Evolutionary conservation across 1,140 invertebrate genomes (phyloP), one percentile per base, ranked within the genome.

Genomic region (Drosophila kurseongensis): DNA sequence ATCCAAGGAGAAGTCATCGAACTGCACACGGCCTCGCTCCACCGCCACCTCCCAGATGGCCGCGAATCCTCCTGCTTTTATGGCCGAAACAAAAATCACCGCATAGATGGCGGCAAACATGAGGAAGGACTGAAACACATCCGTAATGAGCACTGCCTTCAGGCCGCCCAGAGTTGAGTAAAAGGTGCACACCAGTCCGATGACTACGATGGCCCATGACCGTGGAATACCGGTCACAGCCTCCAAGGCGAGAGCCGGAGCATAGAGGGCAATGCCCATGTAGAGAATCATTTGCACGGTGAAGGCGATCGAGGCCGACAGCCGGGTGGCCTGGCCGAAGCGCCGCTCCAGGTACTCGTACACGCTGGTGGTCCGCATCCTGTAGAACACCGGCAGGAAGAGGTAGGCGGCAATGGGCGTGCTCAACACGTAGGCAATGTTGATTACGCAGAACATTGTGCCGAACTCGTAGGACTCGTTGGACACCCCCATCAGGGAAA

Each of bases 201-300:
- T 95, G 1, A 95, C 94, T 55, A 98, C 90, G 66, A 99, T 97
- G 13, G 97, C 96, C 40, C 94, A 91, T 47, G 94, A 93, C 92
- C 95, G 94, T 8, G 95, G 95, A 27, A 97, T 92, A 9, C 96
- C 96, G 10, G 96, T 97, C 29, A 98, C 96, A 16, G 97, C 96
- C 93, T 97, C 97, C 18, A 99, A 91, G 0, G 98, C 97, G 63
- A 98, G 94, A 13, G 97, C 96, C 1, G 98, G 98, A 0, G 97
- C 97, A 93, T 98, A 98, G 0, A 99, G 93, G 0, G 98, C 98
- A 78, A 99, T 96, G 2, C 97, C 97, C 94, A 98, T 98, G 85
- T 99, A 99, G 13, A 99, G 92, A 32, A 98, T 92, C 95, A 97
- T 96, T 93, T 98, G 97, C 13, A 97, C 81, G 48, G 95, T 96